phyloP scores from a whole-genome alignment of 2,797 vertebrate species.

The Xiphorhynchus erythropygius region DNA sequence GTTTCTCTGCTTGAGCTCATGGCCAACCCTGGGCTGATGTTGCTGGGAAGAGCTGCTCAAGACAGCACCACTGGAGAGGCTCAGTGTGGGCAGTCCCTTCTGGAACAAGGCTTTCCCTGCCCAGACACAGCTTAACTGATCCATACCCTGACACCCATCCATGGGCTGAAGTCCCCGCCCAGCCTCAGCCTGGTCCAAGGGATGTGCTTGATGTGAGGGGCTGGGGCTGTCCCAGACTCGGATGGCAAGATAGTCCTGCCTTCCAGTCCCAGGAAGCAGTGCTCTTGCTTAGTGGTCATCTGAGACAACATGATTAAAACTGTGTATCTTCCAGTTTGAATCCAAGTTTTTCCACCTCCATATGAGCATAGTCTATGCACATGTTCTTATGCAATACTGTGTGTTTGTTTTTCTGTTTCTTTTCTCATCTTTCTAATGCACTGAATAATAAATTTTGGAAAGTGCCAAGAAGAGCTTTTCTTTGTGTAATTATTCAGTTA shows the following conservation, averaged over 20 bases:
- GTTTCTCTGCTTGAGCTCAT: neutral
- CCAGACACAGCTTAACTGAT: neutral
- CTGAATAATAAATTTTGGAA: neutral
- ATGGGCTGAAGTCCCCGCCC: no score
- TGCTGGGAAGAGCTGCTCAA: neutral
- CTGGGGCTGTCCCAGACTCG: neutral
- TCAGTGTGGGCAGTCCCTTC: neutral
- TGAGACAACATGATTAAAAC: neutral
- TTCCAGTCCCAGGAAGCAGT: neutral
- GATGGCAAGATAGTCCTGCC: neutral
- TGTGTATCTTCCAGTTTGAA: conserved; percentile 8
- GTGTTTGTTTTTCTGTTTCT: neutral
- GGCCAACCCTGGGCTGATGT: neutral
- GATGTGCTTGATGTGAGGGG: accelerated
- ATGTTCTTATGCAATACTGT: accelerated
- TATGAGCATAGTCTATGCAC: neutral
- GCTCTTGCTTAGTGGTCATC: neutral
- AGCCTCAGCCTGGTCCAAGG: no score
- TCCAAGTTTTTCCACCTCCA: neutral
- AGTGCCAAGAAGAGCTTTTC: neutral
- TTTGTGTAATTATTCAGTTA: neutral
- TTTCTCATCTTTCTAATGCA: neutral
- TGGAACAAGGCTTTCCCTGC: neutral
- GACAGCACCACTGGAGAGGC: neutral
- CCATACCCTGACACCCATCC: neutral